Percentiles rank a stretch among this genome's conserved stretches.
Conservation (phyloP, 2,113 vertebrate species). For the Chascanopsetta lugubris region DNA sequence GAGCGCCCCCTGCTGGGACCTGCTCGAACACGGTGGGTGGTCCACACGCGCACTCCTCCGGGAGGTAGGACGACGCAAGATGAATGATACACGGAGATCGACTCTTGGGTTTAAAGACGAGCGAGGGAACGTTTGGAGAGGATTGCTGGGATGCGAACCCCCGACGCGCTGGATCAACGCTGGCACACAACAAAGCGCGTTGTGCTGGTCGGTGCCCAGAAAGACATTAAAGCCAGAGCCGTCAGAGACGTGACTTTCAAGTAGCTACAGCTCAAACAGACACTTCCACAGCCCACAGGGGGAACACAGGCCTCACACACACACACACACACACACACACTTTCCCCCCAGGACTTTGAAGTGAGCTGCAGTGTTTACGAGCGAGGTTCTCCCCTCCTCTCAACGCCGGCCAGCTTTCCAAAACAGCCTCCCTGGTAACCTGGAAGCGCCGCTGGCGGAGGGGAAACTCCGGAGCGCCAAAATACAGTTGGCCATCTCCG, state of each 20-base stretch:
- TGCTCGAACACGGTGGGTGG: slow-evolving; percentile 66
- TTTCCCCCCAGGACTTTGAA: slow-evolving; percentile 58
- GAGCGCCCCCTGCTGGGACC: slow-evolving; percentile 28
- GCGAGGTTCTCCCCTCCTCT: slow-evolving; percentile 54
- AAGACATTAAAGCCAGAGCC: neutral
- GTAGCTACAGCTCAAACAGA: slow-evolving; percentile 26
- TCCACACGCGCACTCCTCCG: slow-evolving; percentile 40
- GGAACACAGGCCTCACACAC: slow-evolving; percentile 1
- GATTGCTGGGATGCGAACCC: slow-evolving; percentile 14
- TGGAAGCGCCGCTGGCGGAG: slow-evolving; percentile 46
- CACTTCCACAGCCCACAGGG: slow-evolving; percentile 17
- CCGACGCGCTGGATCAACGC: slow-evolving; percentile 24
- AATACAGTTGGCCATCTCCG: slow-evolving; percentile 3
- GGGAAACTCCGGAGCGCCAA: slow-evolving; percentile 28
- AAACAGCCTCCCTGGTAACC: slow-evolving; percentile 76
- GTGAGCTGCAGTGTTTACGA: slow-evolving; percentile 60
- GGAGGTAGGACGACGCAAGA: slow-evolving; percentile 32
- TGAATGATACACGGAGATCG: slow-evolving; percentile 43
- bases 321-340: slow-evolving; percentile 30
- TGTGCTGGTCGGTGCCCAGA: slow-evolving; percentile 19
- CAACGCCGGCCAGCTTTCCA: slow-evolving; percentile 78
- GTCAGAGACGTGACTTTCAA: slow-evolving; percentile 21
- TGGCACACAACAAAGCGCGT: neutral
- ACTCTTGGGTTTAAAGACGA: slow-evolving; percentile 32
- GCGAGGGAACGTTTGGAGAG: slow-evolving; percentile 33